Base-by-base conservation (phyloP, 1,140 invertebrate genomes). In the Apocrypta bakeri region DNA sequence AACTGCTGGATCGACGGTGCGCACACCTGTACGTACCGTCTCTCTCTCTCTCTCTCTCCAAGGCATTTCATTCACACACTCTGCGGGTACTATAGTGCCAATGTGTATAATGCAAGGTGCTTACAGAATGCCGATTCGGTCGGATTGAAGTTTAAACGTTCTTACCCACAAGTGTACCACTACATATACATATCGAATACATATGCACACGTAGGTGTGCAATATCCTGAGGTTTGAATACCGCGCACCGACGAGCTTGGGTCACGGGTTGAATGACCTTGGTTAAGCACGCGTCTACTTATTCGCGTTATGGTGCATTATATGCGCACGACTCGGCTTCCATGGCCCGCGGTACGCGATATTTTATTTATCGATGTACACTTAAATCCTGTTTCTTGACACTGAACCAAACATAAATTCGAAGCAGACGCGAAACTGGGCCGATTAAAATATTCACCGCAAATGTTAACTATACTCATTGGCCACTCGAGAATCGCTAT, bases 211-310 rank as follows among this genome's bases (percentile, higher is more conserved):
- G 3, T 2, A 37, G 33, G 9, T 2, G 21, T 17, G 4, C 48
- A 56, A 56, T 21, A 17, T 56, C 0, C 48, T n/a, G 48, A 56
- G 48, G 17, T 56, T 56, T 56, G 48, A 56, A 56, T 56, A 25
- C 63, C 25, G 63, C 63, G 63, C 24, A 2, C n/a, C 63, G 24
- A 29, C 63, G 24, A 25, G 63, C 69, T 8, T 29, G 69, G 69
- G 69, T 71, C 69, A 71, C 69, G 31, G 31, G 69, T 71, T 71
- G 1, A 71, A 71, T 29, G 69, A 29, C 69, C 69, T 71, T 71
- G 31, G 69, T 17, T n/a, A n/a, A 4, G 17, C 17, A n/a, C 17
- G 69, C 31, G 69, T 25, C 24, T 64, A 64, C 63, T 9, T 1
- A 14, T 14, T 0, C 1, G 63, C 27, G 25, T 27, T 42, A 56